Evolutionary conservation across 2,888 invertebrate species (phyloP), one percentile per base, ranked within the genome.

Genomic region (Apoda limacodes): DNA sequence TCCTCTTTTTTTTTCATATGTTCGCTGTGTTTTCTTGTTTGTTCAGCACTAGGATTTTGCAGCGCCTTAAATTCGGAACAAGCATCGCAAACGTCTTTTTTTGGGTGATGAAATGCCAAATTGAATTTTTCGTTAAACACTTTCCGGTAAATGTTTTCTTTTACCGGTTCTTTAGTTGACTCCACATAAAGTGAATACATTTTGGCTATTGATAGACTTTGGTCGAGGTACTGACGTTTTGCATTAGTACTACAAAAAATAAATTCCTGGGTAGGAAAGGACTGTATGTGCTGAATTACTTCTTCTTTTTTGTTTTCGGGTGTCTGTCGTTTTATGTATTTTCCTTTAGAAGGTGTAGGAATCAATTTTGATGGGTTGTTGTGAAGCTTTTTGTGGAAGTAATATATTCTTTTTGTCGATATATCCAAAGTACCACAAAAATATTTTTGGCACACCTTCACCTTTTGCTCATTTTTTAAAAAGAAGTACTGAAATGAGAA

Each of bases 61-160:
- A 21, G 27, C 4, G 28, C 32, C 19, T 28, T 27, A 21, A 34
- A 36, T 25, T 36, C 39, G 21, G 36, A 36, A 31, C 36, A 39
- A 32, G 28, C 23, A 32, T 39, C 39, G 20, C 36, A 36, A 30
- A 28, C 37, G 17, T 32, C 24, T 11, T 37, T 40, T 37, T 40
- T 41, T 35, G 35, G 40, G 14, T 26, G 22, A 32, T 40, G 37
- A 40, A 40, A 40, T 10, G 29, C 27, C 13, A 38, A 27, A 34
- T 40, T 37, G 29, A 40, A 37, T 27, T 25, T 15, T 35, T 37
- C 40, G 32, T 22, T 15, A 22, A 37, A 35, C 22, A 40, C 22
- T 30, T 35, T 37, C 9, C 40, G 33, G 23, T 38, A 40, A 21
- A 40, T 32, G 9, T 24, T 32, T 32, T 36, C 34, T 32, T 32